Evolutionary conservation across 2,888 invertebrate species (phyloP).

Genomic region (Eupithecia subfuscata): DNA sequence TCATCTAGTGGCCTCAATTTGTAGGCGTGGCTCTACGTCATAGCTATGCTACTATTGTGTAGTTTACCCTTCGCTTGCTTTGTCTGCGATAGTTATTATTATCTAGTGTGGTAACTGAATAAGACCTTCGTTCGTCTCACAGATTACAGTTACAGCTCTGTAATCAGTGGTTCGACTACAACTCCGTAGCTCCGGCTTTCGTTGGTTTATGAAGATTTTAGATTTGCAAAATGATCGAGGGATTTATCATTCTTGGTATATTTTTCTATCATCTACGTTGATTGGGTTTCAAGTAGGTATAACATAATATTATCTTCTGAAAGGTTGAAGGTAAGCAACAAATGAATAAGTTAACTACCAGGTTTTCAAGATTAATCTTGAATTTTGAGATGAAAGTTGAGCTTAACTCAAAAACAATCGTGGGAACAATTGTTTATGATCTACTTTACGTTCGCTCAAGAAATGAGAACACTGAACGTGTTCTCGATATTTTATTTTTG

Average conservation of each 20-base stretch:
- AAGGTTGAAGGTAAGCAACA: not conserved
- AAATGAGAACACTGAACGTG: conserved; percentile 25
- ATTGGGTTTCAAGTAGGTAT: not conserved
- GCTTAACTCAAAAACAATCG: not conserved
- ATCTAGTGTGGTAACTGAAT: conserved; percentile 10
- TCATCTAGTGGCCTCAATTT: conserved; percentile 43
- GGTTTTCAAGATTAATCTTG: not conserved
- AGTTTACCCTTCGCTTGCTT: conserved; percentile 24
- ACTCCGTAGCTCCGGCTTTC: not conserved
- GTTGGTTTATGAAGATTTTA: not conserved
- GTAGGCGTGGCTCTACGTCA: conserved; percentile 66
- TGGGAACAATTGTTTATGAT: not conserved
- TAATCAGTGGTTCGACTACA: not conserved
- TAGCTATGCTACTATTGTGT: conserved; percentile 25
- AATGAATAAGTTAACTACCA: not conserved
- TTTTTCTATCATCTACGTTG: not conserved
- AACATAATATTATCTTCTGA: not conserved
- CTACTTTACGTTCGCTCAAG: not conserved
- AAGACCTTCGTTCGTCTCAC: conserved; percentile 4
- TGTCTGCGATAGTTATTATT: conserved; percentile 30
- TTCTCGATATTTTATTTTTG: conserved; percentile 25
- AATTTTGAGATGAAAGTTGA: not conserved
- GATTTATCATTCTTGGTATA: not conserved
- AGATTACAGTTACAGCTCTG: not conserved
- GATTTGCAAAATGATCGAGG: not conserved